Evolutionary conservation across 1,140 invertebrate genomes (phyloP).

Genomic region (Metopolophium dirhodum): DNA sequence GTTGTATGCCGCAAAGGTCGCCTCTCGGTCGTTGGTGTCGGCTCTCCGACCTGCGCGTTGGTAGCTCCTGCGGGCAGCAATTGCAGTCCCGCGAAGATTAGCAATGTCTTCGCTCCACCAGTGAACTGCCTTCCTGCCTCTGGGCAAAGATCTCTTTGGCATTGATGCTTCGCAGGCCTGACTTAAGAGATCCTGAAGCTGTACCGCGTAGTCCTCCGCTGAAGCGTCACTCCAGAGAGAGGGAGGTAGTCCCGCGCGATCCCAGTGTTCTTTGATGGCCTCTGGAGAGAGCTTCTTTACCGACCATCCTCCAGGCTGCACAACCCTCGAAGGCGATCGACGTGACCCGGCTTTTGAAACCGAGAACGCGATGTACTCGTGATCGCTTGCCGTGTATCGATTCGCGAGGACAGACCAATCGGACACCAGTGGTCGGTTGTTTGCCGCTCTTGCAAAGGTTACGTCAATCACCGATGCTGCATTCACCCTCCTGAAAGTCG

Average conservation of each 20-base stretch:
- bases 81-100: background rate
- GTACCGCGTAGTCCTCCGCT: background rate
- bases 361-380: background rate
- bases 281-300: background rate
- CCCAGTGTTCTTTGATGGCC: too few species aligned
- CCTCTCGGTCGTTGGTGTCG: background rate
- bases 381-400: background rate
- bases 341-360: background rate
- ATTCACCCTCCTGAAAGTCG: background rate
- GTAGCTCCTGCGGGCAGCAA: background rate
- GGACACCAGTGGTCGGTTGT: background rate
- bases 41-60: background rate
- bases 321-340: too few species aligned
- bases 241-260: background rate
- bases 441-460: background rate
- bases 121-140: background rate
- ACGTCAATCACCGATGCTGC: background rate
- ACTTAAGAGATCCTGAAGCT: background rate
- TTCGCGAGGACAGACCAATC: background rate
- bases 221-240: background rate
- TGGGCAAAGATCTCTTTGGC: background rate
- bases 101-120: background rate
- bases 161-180: background rate
- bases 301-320: background rate
- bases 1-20: background rate